Evolutionary conservation across 2,888 invertebrate species (phyloP), one percentile per base, ranked within the genome.

Genomic region (Drosophila falleni): DNA sequence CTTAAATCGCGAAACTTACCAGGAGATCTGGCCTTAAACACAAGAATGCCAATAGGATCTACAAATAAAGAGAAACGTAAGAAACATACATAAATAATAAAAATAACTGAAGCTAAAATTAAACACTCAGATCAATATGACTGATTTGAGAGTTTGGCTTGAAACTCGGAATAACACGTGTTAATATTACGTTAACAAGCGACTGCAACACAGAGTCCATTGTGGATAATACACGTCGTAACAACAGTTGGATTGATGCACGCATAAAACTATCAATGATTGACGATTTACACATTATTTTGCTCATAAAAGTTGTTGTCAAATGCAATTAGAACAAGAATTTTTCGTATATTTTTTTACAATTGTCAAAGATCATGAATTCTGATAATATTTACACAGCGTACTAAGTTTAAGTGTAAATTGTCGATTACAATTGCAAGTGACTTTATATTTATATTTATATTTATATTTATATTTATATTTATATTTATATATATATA

Each of bases 1-100:
- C 85, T 90, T 89, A 83, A 84, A 89, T 89, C 92, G 91, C 92
- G 90, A 91, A 85, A 95, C 95, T 95, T 95, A 95, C 95, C 95
- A 95, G 94, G 93, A 95, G 94, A 94, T 95, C 95, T 95, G 95
- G 95, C 95, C 95, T 95, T 94, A 95, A 95, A 95, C 95, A 95
- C 95, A 95, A 94, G 94, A 95, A 95, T 95, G 95, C 95, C 95
- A 95, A 94, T 94, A 95, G 95, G 93, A 95, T 95, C 95, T 95
- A 95, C 94, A 95, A 95, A 94, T 80, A 91, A 94, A 94, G 92
- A 93, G 93, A 92, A 93, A 92, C 92, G 91, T 92, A 93, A 94
- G 93, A 92, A 93, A 91, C 93, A 93, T 92, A 87, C 86, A 78
- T 88, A 88, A 90, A 92, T 87, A 87, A 92, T 85, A 86, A 87